Conservation (phyloP, 2,113 vertebrate genomes). For the Phalacrocorax brasilianus region DNA sequence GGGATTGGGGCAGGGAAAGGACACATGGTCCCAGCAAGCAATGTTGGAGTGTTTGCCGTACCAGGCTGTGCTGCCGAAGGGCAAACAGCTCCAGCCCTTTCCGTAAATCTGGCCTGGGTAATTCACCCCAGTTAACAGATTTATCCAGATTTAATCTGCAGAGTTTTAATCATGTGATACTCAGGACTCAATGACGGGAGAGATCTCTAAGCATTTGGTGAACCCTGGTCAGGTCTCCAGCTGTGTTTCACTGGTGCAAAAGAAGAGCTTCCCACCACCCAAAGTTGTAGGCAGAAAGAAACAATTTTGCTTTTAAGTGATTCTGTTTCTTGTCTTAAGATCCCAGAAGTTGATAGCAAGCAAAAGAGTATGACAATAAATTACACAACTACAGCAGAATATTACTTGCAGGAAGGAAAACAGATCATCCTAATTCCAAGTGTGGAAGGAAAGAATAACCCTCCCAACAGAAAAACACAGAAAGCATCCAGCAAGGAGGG, state of each 20-base stretch:
- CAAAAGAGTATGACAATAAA: not conserved
- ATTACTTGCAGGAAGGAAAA: not conserved
- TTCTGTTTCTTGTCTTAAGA: constrained; percentile 17
- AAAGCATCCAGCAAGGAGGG: not conserved
- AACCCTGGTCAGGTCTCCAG: not conserved
- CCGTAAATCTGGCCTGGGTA: not conserved
- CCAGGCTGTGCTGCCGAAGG: not conserved
- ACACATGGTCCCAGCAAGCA: not conserved
- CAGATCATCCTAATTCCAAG: not conserved
- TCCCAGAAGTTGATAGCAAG: not conserved
- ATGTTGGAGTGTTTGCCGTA: not conserved
- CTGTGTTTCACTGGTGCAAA: not conserved
- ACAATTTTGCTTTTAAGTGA: not conserved
- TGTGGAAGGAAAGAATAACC: not conserved
- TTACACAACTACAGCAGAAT: not conserved
- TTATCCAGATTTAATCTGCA: not conserved
- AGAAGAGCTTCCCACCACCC: not conserved
- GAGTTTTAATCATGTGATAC: not conserved
- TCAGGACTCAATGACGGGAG: not conserved
- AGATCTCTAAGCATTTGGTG: not conserved
- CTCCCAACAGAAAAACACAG: not conserved
- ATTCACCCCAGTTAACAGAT: not conserved
- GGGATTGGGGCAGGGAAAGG: not conserved
- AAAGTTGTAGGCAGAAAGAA: not conserved
- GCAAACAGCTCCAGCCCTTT: not conserved